Evolutionary conservation across 1,140 invertebrate species (phyloP).

Genomic region (Paramacrobiotus metropolitanus): DNA sequence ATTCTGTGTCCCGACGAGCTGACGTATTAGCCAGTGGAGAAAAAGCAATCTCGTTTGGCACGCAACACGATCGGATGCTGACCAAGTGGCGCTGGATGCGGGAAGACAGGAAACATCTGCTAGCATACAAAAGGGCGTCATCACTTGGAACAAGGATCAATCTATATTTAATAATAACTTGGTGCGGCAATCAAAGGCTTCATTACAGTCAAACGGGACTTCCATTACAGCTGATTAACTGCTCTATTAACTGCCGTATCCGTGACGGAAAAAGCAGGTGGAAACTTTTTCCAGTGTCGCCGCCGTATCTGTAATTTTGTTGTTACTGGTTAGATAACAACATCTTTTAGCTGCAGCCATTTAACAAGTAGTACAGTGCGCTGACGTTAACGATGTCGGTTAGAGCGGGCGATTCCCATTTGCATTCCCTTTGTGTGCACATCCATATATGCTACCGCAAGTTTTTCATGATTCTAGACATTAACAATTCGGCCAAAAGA

Average conservation of each 20-base stretch:
- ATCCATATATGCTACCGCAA: too few species aligned
- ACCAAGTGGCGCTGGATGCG: too few species aligned
- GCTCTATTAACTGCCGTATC: background rate
- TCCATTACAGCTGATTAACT: slow-evolving; percentile 1
- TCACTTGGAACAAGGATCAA: background rate
- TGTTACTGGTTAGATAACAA: background rate
- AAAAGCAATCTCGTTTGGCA: too few species aligned
- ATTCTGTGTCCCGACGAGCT: too few species aligned
- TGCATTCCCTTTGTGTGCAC: background rate
- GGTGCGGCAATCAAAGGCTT: too few species aligned
- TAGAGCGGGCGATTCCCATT: background rate
- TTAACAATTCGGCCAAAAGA: too few species aligned
- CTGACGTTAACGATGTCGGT: background rate
- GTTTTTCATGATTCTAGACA: too few species aligned
- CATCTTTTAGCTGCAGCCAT: background rate
- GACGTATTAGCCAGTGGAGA: too few species aligned
- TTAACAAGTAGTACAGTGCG: background rate
- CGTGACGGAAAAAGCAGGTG: slow-evolving; percentile 5
- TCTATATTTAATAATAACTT: background rate
- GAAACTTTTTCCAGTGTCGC: background rate
- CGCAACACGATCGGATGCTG: too few species aligned
- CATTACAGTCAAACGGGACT: background rate
- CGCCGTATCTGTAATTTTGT: background rate
- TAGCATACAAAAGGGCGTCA: background rate
- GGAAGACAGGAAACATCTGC: background rate